Base-by-base conservation (phyloP, 2,797 vertebrate species). In the Uromys caudimaculatus region DNA sequence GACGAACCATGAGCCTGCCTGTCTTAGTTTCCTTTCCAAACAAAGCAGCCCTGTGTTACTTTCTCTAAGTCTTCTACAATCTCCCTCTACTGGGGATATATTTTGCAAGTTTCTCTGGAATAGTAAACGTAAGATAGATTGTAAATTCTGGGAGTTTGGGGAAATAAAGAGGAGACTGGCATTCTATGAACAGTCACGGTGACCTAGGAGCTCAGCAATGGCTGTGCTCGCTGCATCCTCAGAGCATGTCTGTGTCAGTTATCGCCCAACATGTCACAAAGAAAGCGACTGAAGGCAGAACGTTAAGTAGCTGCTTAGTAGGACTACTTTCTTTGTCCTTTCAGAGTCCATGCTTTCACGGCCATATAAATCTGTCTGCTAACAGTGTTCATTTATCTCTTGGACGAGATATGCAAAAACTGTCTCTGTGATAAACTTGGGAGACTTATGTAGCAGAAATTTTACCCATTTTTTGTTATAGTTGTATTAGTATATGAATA, bases 361-460 rank as follows among this genome's bases (percentile, higher is more conserved):
- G 58, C 23, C 29, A 9, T 64, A 32, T 23, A 67, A 67, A 67
- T 50, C 32, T 91, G 41, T 71, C 44, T 35, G 69, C 84, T 10
- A 93, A 50, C 76, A 87, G 35, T 85, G 41, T 19, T 75, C 71
- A 29, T 84, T 93, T 94, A 93, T 93, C 88, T 96, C 29, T 75
- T 90, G 73, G 54, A 94, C 58, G 12, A 87, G 32, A 27, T 78
- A 29, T 35, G 90, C 60, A 93, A 92, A 95, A 89, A 50, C 41
- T 54, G 17, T 96, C 52, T 91, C 24, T 83, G 29, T 58, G 60
- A 67, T 78, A 16, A 91, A 95, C n/a, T 92, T 89, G 47, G 17
- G 83, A 92, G 86, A 67, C 41, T 77, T 92, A 67, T 16, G 16
- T 44, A 11, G 86, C 58, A 90, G 35, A 69, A 94, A 93, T 90